Evolutionary conservation across 2,797 vertebrate genomes (phyloP).

Genomic region (Coendou prehensilis): DNA sequence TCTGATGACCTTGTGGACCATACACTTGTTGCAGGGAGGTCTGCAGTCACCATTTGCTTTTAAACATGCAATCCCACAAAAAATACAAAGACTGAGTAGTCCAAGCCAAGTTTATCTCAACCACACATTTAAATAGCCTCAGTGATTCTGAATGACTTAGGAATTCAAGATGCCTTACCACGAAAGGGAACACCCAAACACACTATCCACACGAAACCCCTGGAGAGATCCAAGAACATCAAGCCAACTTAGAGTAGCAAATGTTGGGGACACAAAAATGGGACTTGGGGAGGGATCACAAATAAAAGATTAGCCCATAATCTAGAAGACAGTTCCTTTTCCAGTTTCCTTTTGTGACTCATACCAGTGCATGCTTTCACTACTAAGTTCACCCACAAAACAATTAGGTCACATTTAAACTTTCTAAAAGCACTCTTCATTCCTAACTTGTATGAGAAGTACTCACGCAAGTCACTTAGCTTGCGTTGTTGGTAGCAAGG

Average conservation of each 20-base stretch:
- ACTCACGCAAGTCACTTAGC: not conserved
- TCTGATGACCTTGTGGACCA: not conserved
- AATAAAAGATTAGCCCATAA: not conserved
- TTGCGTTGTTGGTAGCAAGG: not conserved
- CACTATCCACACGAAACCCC: not conserved
- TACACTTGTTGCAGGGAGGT: too few relatives aligned
- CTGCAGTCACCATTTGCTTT: not conserved
- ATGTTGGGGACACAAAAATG: not conserved
- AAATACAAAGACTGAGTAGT: not conserved
- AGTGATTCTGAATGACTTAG: not conserved
- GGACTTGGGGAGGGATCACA: not conserved
- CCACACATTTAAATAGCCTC: not conserved
- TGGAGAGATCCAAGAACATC: not conserved
- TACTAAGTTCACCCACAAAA: not conserved
- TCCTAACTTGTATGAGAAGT: not conserved
- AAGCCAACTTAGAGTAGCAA: not conserved
- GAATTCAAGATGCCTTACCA: not conserved
- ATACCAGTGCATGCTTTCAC: not conserved
- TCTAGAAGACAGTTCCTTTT: not conserved
- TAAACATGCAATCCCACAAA: not conserved
- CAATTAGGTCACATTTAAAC: not conserved
- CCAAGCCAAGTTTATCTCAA: not conserved
- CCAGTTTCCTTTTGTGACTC: not conserved
- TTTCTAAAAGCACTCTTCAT: conserved; percentile 27
- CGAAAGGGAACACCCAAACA: not conserved